phyloP scores from a whole-genome alignment of 2,888 invertebrate genomes.

The Papilio protenor region DNA sequence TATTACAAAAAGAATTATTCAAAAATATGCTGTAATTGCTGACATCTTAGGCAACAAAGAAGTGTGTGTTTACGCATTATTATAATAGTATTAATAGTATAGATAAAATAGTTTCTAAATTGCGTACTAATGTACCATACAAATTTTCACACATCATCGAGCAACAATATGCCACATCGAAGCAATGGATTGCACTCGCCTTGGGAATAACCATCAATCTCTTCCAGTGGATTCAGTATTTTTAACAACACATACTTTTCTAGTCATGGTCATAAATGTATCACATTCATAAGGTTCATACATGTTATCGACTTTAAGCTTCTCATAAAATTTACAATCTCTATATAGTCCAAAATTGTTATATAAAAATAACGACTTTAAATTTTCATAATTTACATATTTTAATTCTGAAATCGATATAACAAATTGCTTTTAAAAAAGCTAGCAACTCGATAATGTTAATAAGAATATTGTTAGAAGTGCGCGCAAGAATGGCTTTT shows the following conservation, averaged over 20 bases:
- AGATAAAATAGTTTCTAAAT: not conserved
- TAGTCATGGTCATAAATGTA: not conserved
- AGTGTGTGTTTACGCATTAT: too few species aligned
- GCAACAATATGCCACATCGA: not conserved
- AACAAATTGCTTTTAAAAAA: not conserved
- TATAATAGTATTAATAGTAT: too few species aligned
- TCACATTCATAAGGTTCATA: too few species aligned
- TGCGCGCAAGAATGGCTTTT: not conserved
- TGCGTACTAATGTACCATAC: slow-evolving; percentile 5
- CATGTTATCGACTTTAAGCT: too few species aligned
- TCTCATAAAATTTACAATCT: too few species aligned
- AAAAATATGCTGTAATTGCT: too few species aligned
- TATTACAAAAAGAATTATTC: too few species aligned
- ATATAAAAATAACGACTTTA: too few species aligned
- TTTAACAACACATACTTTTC: not conserved
- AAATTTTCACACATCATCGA: not conserved
- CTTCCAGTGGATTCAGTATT: not conserved
- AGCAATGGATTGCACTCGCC: not conserved
- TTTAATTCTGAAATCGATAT: not conserved
- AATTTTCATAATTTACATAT: too few species aligned
- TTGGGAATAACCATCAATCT: slow-evolving; percentile 1
- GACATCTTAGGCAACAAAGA: too few species aligned
- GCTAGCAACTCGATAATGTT: not conserved
- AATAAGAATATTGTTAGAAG: not conserved
- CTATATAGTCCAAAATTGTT: too few species aligned